phyloP scores from a whole-genome alignment of 1,140 invertebrate species.

The Drosophila mayri region DNA sequence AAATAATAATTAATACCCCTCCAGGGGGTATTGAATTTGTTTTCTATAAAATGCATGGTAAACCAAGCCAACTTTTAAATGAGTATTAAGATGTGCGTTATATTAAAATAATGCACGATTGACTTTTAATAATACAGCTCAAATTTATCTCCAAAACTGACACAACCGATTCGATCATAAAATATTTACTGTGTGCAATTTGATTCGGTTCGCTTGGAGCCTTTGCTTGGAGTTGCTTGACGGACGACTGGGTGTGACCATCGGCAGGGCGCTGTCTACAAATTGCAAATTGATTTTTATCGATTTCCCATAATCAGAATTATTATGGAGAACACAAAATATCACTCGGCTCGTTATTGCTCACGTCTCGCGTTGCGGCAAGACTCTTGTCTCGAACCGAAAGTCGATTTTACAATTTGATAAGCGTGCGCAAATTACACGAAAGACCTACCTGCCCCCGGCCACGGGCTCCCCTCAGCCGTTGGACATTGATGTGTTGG shows the following conservation, averaged over 20 bases:
- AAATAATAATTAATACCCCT: too few species aligned
- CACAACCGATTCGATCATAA: constrained; percentile 4
- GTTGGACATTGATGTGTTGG: constrained; percentile 72
- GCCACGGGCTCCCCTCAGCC: constrained; percentile 5
- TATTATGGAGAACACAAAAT: constrained; percentile 74
- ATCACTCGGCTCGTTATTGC: constrained; percentile 75
- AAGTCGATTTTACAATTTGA: constrained; percentile 81
- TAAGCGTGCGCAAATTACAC: constrained; percentile 79
- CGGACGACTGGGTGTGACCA: constrained; percentile 53
- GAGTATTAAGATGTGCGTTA: too few species aligned
- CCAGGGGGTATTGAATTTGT: too few species aligned
- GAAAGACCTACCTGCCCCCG: constrained; percentile 67
- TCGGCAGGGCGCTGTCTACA: constrained; percentile 62
- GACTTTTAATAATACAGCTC: not conserved
- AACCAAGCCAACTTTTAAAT: not conserved
- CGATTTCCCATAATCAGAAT: constrained; percentile 79
- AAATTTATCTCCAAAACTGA: not conserved
- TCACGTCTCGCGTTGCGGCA: constrained; percentile 64
- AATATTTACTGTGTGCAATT: constrained; percentile 17
- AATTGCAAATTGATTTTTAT: constrained; percentile 83
- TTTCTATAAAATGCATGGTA: too few species aligned
- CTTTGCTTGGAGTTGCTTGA: constrained; percentile 15
- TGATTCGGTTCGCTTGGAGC: constrained; percentile 8
- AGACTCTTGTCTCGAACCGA: constrained; percentile 64
- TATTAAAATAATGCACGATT: not conserved